phyloP scores from a whole-genome alignment of 2,113 vertebrate genomes.

The Mungos mungo region DNA sequence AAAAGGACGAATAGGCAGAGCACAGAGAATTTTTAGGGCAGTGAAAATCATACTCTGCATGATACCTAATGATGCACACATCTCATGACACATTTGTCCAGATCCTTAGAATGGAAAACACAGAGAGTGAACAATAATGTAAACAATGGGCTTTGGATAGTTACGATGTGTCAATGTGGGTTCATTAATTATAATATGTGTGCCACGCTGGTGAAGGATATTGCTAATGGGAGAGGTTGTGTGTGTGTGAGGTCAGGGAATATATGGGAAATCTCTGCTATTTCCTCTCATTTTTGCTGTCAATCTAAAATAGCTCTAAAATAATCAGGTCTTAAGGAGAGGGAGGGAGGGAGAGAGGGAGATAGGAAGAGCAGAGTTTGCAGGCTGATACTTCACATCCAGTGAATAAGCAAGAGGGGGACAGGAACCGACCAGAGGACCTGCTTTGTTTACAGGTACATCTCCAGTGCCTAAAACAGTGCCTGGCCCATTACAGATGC shows the following conservation, averaged over 20 bases:
- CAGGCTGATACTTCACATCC: accelerated
- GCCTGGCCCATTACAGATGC: neutral
- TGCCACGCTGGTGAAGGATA: neutral
- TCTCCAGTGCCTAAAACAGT: accelerated
- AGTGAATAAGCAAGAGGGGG: neutral
- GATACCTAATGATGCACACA: neutral
- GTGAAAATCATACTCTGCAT: neutral
- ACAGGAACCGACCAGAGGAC: neutral
- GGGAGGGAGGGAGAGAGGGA: neutral
- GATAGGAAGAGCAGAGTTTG: neutral
- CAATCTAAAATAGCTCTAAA: neutral
- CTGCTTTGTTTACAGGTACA: neutral
- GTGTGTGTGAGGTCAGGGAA: neutral
- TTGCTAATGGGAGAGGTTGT: neutral
- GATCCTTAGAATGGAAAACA: neutral
- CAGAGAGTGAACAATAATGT: neutral
- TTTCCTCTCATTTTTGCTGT: neutral
- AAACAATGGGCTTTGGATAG: neutral
- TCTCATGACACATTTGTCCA: neutral
- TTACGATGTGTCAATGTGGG: neutral
- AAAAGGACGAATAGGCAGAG: neutral
- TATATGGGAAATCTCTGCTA: neutral
- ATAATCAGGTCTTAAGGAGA: neutral
- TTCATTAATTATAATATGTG: neutral
- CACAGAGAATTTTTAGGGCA: neutral